A percentile compares a stretch with the other conserved stretches of the same genome.
Conservation (phyloP, 2,113 vertebrate genomes). For the Tamias sibiricus region DNA sequence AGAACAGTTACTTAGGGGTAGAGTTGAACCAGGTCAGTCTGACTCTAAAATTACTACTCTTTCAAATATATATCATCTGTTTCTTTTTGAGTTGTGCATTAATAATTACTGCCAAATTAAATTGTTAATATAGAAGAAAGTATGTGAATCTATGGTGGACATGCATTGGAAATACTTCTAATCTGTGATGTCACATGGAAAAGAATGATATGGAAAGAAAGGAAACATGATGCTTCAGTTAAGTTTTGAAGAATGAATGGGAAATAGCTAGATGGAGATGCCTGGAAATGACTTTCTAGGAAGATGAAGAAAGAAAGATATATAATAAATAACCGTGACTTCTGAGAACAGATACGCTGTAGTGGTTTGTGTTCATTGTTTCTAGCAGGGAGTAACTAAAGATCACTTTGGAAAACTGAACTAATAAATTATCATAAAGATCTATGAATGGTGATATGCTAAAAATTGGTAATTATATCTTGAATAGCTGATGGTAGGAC, state of each 20-base stretch:
- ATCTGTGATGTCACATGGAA: background rate
- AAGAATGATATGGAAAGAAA: background rate
- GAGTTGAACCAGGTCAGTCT: background rate
- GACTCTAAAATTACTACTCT: background rate
- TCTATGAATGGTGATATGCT: background rate
- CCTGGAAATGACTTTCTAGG: background rate
- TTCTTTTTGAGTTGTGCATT: background rate
- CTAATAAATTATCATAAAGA: background rate
- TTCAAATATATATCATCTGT: background rate
- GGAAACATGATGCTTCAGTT: background rate
- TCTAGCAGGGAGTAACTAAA: background rate
- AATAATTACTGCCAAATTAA: background rate
- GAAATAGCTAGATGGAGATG: background rate
- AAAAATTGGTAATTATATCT: background rate
- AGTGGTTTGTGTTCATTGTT: background rate
- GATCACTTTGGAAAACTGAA: background rate
- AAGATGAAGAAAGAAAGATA: background rate
- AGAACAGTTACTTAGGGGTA: background rate
- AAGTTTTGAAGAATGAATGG: background rate
- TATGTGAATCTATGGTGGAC: fast-evolving
- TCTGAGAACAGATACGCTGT: background rate
- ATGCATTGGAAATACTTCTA: background rate
- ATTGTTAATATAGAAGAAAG: background rate
- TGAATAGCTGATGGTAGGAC: background rate
- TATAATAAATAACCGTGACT: background rate